Percentiles rank a stretch among this genome's conserved stretches.
phyloP scores from a whole-genome alignment of 2,888 invertebrate genomes.

The Macropis europaea region DNA sequence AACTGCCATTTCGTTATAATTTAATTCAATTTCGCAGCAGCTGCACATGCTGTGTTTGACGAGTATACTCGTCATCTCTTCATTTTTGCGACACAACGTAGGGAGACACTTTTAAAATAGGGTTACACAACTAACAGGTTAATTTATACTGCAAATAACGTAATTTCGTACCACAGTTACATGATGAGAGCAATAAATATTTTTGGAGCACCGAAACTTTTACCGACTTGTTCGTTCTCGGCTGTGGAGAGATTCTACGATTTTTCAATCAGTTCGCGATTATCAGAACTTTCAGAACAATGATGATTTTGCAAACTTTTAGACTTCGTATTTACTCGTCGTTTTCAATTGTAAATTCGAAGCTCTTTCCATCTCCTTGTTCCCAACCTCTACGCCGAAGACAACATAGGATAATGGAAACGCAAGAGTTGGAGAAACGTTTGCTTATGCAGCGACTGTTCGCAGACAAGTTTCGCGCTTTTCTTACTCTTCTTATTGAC shows the following conservation, averaged over 20 bases:
- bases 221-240: no score
- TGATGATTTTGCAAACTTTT: not conserved
- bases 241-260: not conserved
- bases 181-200: no score
- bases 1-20: no score
- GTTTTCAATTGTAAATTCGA: constrained; percentile 16
- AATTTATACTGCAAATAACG: no score
- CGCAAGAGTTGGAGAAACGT: not conserved
- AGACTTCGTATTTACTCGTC: not conserved
- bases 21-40: no score
- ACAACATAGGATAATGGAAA: constrained; percentile 14
- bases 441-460: not conserved
- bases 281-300: not conserved
- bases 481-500: not conserved
- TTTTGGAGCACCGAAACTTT: no score
- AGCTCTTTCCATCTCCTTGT: not conserved
- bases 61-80: no score
- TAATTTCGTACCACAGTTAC: no score
- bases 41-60: no score
- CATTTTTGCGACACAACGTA: no score
- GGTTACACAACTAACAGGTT: no score
- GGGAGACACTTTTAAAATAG: no score
- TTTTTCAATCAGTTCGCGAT: constrained; percentile 3
- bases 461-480: constrained; percentile 2
- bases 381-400: constrained; percentile 5